These are phyloP conservation scores for Drosophila repleta DNA, from an alignment of 1,140 invertebrate genomes.

Conservation along the genomic window DNA sequence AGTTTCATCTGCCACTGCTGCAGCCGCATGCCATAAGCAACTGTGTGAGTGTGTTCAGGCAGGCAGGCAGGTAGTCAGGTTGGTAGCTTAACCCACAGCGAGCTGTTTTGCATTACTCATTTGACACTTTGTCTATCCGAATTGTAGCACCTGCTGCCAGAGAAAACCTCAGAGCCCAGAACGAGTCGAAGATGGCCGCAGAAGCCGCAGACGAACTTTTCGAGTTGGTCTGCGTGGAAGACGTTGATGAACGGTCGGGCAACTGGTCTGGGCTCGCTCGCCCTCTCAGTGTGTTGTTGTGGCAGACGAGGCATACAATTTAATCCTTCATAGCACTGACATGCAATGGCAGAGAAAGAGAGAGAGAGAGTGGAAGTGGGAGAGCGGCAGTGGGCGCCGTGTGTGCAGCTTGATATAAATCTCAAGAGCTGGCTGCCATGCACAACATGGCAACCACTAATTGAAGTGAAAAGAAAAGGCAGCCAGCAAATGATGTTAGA, in stretches of 20 bases:
- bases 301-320: constrained; percentile 55
- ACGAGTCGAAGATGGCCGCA: constrained; percentile 18
- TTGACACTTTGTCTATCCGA: constrained; percentile 74
- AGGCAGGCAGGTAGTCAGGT: background rate
- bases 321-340: constrained; percentile 63
- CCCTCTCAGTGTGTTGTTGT: background rate
- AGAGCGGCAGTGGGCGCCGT: constrained; percentile 22
- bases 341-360: constrained; percentile 27
- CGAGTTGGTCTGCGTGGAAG: constrained; percentile 33
- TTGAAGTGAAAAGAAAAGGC: constrained; percentile 75
- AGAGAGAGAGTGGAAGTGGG: background rate
- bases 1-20: background rate
- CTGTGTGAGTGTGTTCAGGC: constrained; percentile 4
- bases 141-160: constrained; percentile 47
- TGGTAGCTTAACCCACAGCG: constrained; percentile 27
- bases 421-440: constrained; percentile 71
- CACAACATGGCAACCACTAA: constrained; percentile 80
- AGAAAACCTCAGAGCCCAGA: constrained; percentile 42
- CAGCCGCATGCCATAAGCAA: constrained; percentile 3
- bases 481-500: constrained; percentile 41
- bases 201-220: constrained; percentile 52
- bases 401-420: constrained; percentile 70
- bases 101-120: constrained; percentile 75
- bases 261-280: constrained; percentile 13
- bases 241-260: constrained; percentile 69